Evolutionary conservation across 2,888 invertebrate genomes (phyloP), one percentile per base, ranked within the genome.

Genomic region (Myathropa florea): DNA sequence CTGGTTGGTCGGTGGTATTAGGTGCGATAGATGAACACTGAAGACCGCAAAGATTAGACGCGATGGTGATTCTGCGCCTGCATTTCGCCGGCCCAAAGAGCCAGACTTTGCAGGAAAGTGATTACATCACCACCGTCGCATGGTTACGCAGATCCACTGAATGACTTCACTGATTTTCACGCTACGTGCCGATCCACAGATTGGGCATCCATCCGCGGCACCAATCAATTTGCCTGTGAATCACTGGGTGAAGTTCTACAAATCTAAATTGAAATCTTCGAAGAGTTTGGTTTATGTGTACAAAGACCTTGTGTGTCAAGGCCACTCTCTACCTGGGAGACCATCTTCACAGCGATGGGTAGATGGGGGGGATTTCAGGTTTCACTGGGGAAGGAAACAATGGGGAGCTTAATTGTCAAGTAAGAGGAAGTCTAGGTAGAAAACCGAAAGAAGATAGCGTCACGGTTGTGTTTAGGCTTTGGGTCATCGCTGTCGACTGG

Each of bases 221-320:
- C 57, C 18, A 75, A 26, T 30, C 55, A 55, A 18, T 57, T 23
- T 0, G 4, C 39, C 12, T 14, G 23, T 67, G 59, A 75, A 12
- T 75, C 75, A 75, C 21, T 28, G 7, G 14, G 21, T 12, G 30
- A 18, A 36, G 24, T 36, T 33, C 33, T 64, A 36, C 18, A 26
- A 23, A 65, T 75, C 65, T 46, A 21, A 57, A 73, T 64, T 73
- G 24, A 64, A 57, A 59, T 59, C 65, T 59, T 1, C 10, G 21
- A 21, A 18, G 28, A 26, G 57, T 18, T 28, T 28, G 23, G n/a
- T 75, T 75, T 53, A 30, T 39, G 75, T 28, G 64, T 36, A 39
- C 73, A 75, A 28, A 75, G 65, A 67, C 59, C 65, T 75, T 59
- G 21, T 21, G 23, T 59, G 75, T 75, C 75, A 75, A 75, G 75